These are phyloP conservation scores for Albula glossodonta DNA, from an alignment of 2,113 vertebrate species.

Conservation along the genomic window DNA sequence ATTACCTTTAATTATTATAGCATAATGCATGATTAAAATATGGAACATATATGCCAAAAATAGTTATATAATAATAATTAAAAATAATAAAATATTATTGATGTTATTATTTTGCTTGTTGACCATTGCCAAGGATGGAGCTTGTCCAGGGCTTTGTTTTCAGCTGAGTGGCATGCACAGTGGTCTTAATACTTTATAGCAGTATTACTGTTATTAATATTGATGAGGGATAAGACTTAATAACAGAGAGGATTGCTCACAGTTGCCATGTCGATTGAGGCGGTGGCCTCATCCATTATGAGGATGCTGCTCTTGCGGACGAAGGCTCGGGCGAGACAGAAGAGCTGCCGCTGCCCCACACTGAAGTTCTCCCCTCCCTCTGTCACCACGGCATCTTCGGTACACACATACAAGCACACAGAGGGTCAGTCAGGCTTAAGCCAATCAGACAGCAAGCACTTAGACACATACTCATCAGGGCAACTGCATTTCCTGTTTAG, in stretches of 20 bases:
- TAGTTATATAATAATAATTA: no score
- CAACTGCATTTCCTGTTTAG: not conserved
- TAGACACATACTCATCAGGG: not conserved
- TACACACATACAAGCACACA: not conserved
- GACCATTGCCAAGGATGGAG: no score
- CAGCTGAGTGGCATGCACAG: no score
- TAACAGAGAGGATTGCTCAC: conserved; percentile 61
- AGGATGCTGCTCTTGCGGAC: conserved; percentile 97
- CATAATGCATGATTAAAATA: no score
- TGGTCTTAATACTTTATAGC: no score
- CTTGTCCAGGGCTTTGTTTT: no score
- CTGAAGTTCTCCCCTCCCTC: conserved; percentile 98
- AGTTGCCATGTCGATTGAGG: conserved; percentile 98
- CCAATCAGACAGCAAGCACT: not conserved
- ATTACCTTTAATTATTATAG: no score
- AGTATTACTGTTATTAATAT: no score
- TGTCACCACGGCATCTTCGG: conserved; percentile 85
- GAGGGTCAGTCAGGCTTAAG: not conserved
- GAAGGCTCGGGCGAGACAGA: conserved; percentile 93
- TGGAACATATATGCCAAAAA: no score
- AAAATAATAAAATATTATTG: no score
- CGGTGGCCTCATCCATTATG: conserved; percentile 98
- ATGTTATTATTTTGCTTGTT: no score
- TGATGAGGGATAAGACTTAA: no score
- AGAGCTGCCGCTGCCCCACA: conserved; percentile 93